Base-by-base conservation (phyloP, 2,797 vertebrate species). In the Lithobates pipiens region DNA sequence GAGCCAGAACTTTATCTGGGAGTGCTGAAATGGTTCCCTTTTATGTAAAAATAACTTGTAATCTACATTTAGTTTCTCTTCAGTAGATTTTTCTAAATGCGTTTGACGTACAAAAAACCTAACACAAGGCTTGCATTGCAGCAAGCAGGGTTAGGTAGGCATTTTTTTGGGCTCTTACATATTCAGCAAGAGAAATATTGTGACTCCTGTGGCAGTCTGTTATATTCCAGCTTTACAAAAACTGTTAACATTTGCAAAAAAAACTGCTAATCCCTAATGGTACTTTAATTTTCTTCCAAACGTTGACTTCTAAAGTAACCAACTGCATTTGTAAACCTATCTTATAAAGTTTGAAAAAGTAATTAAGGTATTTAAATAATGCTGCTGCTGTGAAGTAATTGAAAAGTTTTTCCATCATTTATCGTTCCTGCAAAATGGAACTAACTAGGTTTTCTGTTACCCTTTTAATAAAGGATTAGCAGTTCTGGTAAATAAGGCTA, bases 181-280 rank as follows among this genome's bases (percentile, higher is more conserved):
- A 57, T 61, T 23, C 50, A 54, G 2, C 15, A 18, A 50, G 54
- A 57, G 54, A 57, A 61, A 61, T 7, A 9, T 29, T 78, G 23
- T 27, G 76, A 39, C 76, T 78, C 76, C 76, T 67, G 36, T 78
- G 76, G 76, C 34, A 67, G 76, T 67, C 76, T 65, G 13, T 67
- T 67, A 27, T 0, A 4, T 42, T 65, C 11, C 57, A 65, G 32
- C 39, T 36, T n/a, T 15, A 39, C 15, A 23, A 63, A 77, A 63
- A 65, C 23, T 27, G 39, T 25, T 18, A 42, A 11, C 13, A 77
- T 77, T 42, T 10, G 18, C 54, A 16, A 44, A 44, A 77, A 25
- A 61, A 76, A 32, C 1, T 65, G 54, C 23, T 63, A 25, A 36
- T 65, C 65, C 23, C 29, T n/a, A 36, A 16, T 61, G 16, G 54